phyloP scores from a whole-genome alignment of 2,113 vertebrate species.

The Oxygymnocypris stewartii region DNA sequence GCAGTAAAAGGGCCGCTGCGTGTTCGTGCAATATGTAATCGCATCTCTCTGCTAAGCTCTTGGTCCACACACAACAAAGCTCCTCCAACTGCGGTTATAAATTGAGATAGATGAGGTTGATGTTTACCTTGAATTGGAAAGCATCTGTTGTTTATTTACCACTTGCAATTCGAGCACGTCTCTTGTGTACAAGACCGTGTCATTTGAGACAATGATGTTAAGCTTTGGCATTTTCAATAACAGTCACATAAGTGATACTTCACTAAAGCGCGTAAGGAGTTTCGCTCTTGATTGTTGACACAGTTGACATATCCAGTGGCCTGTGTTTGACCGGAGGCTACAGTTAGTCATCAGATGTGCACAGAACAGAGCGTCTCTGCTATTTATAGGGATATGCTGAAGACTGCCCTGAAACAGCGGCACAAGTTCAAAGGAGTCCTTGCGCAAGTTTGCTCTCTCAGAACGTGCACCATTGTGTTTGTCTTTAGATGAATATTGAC shows the following conservation, averaged over 20 bases:
- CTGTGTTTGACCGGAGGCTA: conserved; percentile 3
- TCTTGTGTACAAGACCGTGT: background rate
- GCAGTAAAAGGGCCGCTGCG: background rate
- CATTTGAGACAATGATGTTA: background rate
- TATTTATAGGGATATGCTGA: conserved; percentile 26
- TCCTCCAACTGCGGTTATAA: background rate
- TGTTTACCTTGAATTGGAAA: conserved; percentile 9
- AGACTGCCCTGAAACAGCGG: conserved; percentile 16
- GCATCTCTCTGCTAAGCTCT: conserved; percentile 20
- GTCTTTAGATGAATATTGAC: background rate
- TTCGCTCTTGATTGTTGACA: background rate
- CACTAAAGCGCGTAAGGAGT: background rate
- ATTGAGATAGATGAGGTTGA: conserved; percentile 14
- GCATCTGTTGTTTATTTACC: conserved; percentile 31
- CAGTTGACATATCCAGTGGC: conserved; percentile 21
- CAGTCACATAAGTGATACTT: background rate
- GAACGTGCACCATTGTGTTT: background rate
- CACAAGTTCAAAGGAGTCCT: background rate
- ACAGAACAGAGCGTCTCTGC: background rate
- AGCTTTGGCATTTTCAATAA: background rate
- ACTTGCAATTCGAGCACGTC: background rate
- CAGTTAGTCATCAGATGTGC: conserved; percentile 24
- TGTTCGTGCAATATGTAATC: background rate
- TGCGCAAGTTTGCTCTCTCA: background rate
- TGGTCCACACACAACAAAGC: conserved; percentile 20